A percentile compares a stretch with the other conserved stretches of the same genome.
Evolutionary conservation across 2,888 invertebrate genomes (phyloP).

Genomic region (Halocaridina rubra): DNA sequence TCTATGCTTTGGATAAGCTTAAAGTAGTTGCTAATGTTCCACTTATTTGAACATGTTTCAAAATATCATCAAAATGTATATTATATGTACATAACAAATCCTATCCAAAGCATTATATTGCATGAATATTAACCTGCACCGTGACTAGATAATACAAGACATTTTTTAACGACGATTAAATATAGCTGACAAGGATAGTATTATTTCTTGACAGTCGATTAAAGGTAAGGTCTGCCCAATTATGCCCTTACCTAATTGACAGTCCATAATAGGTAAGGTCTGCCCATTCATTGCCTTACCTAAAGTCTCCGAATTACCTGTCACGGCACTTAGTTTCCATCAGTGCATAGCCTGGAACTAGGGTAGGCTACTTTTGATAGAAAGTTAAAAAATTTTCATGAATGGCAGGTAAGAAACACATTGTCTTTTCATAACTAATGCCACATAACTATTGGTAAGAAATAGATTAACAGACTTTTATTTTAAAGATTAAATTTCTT

Average conservation of each 20-base stretch:
- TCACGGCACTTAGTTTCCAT: slow-evolving; percentile 40
- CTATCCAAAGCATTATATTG: slow-evolving; percentile 53
- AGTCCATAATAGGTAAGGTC: background rate
- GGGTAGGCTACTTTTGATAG: slow-evolving; percentile 49
- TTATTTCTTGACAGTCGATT: background rate
- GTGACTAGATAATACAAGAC: slow-evolving; percentile 22
- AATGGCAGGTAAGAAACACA: slow-evolving; percentile 48
- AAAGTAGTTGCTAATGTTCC: background rate
- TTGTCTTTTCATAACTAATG: slow-evolving; percentile 9
- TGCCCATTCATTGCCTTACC: background rate
- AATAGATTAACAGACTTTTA: slow-evolving; percentile 37
- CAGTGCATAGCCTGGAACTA: slow-evolving; percentile 23
- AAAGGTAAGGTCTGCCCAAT: slow-evolving; percentile 2
- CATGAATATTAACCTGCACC: slow-evolving; percentile 33
- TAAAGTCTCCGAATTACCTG: slow-evolving; percentile 21
- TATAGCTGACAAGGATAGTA: too few relatives aligned
- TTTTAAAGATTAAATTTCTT: background rate
- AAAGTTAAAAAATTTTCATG: slow-evolving; percentile 31
- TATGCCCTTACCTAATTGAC: too few relatives aligned
- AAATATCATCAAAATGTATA: background rate
- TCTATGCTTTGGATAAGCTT: slow-evolving; percentile 49
- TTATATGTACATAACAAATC: background rate
- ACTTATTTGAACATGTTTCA: too few relatives aligned
- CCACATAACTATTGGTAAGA: slow-evolving; percentile 41
- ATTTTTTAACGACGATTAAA: background rate